Conservation (phyloP, 30 jellyfish, hydroid and myxozoan species). For the Kudoa iwatai region DNA sequence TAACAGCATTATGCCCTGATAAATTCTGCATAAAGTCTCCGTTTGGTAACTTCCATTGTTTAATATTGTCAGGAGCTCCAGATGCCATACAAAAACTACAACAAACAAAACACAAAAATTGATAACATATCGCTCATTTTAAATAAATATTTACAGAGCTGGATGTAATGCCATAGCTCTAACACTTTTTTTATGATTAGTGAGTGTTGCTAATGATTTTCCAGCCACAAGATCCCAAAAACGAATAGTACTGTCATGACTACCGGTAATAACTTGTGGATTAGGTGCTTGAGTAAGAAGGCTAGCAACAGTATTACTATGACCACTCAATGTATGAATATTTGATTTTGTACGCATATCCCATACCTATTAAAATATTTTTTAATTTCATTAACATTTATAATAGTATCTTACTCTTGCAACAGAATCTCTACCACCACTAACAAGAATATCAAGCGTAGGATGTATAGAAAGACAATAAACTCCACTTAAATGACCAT, state of each 20-base stretch:
- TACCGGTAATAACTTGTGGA: slow-evolving; percentile 94
- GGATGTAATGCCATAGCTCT: slow-evolving; percentile 61
- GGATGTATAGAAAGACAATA: slow-evolving; percentile 51
- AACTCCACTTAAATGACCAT: slow-evolving; percentile 83
- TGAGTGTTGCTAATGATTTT: slow-evolving; percentile 33
- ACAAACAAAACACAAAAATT: neutral
- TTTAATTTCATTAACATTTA: too few species aligned
- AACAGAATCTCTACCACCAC: slow-evolving; percentile 88
- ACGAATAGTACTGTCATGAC: slow-evolving; percentile 87
- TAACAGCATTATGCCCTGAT: slow-evolving; percentile 75
- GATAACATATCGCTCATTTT: too few species aligned
- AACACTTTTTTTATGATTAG: slow-evolving; percentile 85
- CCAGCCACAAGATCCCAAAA: slow-evolving; percentile 94
- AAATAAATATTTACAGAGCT: too few species aligned
- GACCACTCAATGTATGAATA: slow-evolving; percentile 53
- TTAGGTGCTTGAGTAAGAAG: slow-evolving; percentile 48
- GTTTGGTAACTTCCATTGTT: slow-evolving; percentile 97
- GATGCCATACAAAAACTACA: slow-evolving; percentile 81
- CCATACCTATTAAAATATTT: slow-evolving; percentile 92
- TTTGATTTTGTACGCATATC: slow-evolving; percentile 80
- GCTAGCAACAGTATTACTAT: slow-evolving; percentile 71
- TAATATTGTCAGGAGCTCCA: slow-evolving; percentile 87
- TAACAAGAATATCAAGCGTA: slow-evolving; percentile 62
- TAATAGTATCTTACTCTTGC: slow-evolving; percentile 19
- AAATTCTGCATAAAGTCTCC: slow-evolving; percentile 84